Evolutionary conservation across 1,140 invertebrate species (phyloP), one percentile per base, ranked within the genome.

Genomic region (Drosophila varians): DNA sequence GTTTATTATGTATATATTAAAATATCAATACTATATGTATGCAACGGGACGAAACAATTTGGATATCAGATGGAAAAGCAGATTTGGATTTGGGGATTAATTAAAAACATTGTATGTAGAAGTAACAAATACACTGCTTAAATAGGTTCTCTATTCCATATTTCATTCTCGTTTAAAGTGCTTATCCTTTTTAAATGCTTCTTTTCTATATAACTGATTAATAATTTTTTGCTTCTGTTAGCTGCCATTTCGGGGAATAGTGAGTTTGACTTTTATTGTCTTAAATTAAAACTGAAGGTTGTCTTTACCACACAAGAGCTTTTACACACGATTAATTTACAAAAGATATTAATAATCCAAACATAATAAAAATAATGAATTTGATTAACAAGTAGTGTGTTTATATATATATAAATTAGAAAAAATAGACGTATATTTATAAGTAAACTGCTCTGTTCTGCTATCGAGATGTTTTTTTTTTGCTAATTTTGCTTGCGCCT

Each of bases 271-370:
- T 71, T 84, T 84, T 84, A 84, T 86, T 84, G 79, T 86, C 79
- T 84, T 86, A 73, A 74, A 76, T 76, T 80, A 86, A 73, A 73
- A 86, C 57, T 73, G 66, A 74, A 80, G 58, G 73, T 74, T 87
- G 79, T 86, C 76, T 86, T 86, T 87, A 69, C 65, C 56, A 84
- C 68, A 76, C 54, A 74, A 56, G 19, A 62, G 43, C 36, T 38
- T 55, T 56, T 45, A 66, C 58, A 75, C 70, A 83, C 60, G 9
- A 48, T 61, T 60, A 46, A 26, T 52, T 31, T 31, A 31, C 28
- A 70, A 60, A 54, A 51, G 56, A 58, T 55, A 48, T 46, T 42
- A 57, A 53, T 66, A 34, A 72, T 54, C 62, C 60, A 61, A 68
- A 58, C 47, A 57, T 18, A 42, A 14, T 51, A 40, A 28, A 47